Percentiles rank a stretch among this genome's conserved stretches.
Evolutionary conservation across 1,140 invertebrate genomes (phyloP).

Genomic region (Cyclargus thomasi): DNA sequence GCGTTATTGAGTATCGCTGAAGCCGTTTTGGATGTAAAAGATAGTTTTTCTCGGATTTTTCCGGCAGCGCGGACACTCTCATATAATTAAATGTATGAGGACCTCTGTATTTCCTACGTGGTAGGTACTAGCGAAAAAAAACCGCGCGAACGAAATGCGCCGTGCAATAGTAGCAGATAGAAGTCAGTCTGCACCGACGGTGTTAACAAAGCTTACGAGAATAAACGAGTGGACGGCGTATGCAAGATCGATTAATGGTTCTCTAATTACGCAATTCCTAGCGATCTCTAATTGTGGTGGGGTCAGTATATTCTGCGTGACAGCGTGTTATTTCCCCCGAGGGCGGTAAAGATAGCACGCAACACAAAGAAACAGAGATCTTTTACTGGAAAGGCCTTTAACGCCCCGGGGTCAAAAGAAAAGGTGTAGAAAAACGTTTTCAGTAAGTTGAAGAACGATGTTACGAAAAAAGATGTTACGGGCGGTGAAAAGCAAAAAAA

Average conservation of each 20-base stretch:
- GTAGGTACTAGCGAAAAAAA: too few relatives aligned
- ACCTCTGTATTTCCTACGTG: too few relatives aligned
- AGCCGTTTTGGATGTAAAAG: too few relatives aligned
- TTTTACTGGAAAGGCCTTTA: slow-evolving; percentile 32
- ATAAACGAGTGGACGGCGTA: slow-evolving; percentile 35
- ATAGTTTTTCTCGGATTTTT: too few relatives aligned
- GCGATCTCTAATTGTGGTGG: slow-evolving; percentile 69
- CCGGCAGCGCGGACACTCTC: too few relatives aligned
- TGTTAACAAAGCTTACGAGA: background rate
- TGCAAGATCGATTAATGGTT: slow-evolving; percentile 63
- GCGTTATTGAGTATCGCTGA: too few relatives aligned
- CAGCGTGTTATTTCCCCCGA: slow-evolving; percentile 69
- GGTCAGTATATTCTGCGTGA: slow-evolving; percentile 67
- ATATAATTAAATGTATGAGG: too few relatives aligned
- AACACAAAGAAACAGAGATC: slow-evolving; percentile 33
- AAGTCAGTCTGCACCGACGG: background rate
- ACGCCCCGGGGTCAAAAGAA: too few relatives aligned
- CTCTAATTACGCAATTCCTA: slow-evolving; percentile 71
- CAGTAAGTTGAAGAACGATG: too few relatives aligned
- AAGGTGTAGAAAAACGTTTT: background rate
- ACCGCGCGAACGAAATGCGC: background rate
- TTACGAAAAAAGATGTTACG: too few relatives aligned
- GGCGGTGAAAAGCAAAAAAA: too few relatives aligned
- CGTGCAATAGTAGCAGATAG: background rate
- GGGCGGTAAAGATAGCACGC: slow-evolving; percentile 66